phyloP scores from a whole-genome alignment of 2,113 vertebrate species.

The Cairina moschata region DNA sequence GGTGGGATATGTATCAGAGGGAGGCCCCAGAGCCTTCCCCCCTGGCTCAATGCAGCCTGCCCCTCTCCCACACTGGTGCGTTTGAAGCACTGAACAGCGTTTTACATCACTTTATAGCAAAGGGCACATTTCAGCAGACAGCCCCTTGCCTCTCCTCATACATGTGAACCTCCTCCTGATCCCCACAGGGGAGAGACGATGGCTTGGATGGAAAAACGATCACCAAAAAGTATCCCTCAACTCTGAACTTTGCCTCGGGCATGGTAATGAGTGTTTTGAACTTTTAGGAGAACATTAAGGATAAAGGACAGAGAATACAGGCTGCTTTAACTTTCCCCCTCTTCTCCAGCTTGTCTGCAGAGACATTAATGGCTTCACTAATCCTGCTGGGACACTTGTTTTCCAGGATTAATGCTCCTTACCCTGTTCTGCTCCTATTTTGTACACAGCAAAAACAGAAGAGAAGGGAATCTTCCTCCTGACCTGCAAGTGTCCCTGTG shows the following conservation, averaged over 20 bases:
- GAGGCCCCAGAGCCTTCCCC: neutral
- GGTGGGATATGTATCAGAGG: rapidly evolving
- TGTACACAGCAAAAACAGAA: neutral
- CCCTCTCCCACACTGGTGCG: neutral
- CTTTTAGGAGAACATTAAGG: neutral
- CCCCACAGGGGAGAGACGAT: rapidly evolving
- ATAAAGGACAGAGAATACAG: neutral
- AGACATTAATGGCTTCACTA: neutral
- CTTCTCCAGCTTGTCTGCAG: neutral
- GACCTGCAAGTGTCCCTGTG: neutral
- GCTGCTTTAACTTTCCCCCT: neutral
- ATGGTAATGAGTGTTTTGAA: neutral
- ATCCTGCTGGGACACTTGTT: neutral
- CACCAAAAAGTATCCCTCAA: neutral
- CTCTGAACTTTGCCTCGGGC: neutral
- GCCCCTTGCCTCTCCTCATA: neutral
- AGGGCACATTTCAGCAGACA: neutral
- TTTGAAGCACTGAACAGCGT: neutral
- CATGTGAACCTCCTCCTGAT: neutral
- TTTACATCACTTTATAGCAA: neutral
- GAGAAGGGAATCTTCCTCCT: neutral
- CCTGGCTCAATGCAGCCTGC: neutral
- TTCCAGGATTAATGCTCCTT: neutral
- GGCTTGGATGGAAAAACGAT: neutral
- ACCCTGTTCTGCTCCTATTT: neutral